Evolutionary conservation across 2,797 vertebrate species (phyloP), one percentile per base, ranked within the genome.

Genomic region (Macropus fuliginosus): DNA sequence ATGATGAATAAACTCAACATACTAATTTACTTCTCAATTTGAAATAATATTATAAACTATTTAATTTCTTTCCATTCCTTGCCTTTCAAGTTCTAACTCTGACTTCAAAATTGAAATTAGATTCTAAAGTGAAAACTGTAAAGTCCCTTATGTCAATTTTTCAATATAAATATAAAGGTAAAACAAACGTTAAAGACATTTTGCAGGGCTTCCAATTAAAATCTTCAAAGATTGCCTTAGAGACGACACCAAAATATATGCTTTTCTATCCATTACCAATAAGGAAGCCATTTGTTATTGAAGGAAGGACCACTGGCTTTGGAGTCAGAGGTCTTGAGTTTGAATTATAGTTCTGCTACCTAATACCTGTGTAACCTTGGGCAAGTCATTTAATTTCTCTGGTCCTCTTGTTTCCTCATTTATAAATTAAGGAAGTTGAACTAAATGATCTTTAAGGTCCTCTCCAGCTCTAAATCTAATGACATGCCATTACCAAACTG

Each of bases 1-100:
- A 91, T 55, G 14, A 16, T 54, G 90, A n/a, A 93, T 90, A 94
- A 96, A 96, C 55, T 93, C 93, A 92, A 94, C 3, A 4, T 11
- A 94, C 28, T 96, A 94, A 66, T 29, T 59, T 94, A 56, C 95
- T 96, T 96, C 55, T 94, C 94, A 96, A 94, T 94, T 81, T 94
- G 52, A 96, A 97, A 94, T 27, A 13, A 96, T 94, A 95, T n/a
- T 90, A 27, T 74, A 96, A 94, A 14, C 28, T 94, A 96, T 74
- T 96, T 6, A 56, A 81, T 95, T 95, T 94, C 57, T 74, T 52
- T 90, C 13, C 91, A 92, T 66, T 28, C 90, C 54, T 21, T 94
- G 13, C 46, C 18, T 94, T 91, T 97, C 50, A 96, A 92, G 29
- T 87, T 50, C 40, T 46, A 81, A 46, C 66, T 81, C 54, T 21